phyloP scores from a whole-genome alignment of 92 coral and sea anemone genomes.

The Meandrina meandrites region DNA sequence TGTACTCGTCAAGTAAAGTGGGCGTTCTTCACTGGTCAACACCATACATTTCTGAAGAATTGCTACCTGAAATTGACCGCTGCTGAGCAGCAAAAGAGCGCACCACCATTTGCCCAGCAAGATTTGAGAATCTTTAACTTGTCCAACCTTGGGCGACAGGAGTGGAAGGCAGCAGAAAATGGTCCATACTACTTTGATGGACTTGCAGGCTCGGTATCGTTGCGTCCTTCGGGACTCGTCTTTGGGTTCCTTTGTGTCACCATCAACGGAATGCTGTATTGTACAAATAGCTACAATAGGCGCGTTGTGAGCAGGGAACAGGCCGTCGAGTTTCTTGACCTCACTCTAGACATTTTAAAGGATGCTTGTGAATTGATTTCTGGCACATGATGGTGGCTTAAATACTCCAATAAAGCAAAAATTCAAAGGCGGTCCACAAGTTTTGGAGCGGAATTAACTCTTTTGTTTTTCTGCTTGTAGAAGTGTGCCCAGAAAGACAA shows the following conservation, averaged over 20 bases:
- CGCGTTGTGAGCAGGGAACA: neutral
- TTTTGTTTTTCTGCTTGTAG: too few relatives aligned
- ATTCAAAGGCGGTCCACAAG: too few relatives aligned
- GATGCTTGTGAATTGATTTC: neutral
- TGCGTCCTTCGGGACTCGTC: neutral
- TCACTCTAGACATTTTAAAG: neutral
- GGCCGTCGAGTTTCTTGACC: slow-evolving; percentile 9
- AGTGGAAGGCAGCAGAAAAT: neutral
- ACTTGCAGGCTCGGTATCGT: neutral
- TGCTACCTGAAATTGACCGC: neutral
- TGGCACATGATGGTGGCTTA: neutral
- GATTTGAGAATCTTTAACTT: slow-evolving; percentile 17
- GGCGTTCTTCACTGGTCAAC: slow-evolving; percentile 15
- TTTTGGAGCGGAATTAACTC: too few relatives aligned
- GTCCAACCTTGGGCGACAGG: slow-evolving; percentile 13
- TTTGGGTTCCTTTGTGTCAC: slow-evolving; percentile 5
- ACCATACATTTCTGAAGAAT: slow-evolving; percentile 14
- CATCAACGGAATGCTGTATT: neutral
- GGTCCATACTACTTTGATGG: neutral
- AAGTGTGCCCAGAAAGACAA: too few relatives aligned
- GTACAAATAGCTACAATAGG: slow-evolving; percentile 15
- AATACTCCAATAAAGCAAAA: too few relatives aligned
- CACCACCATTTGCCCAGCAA: slow-evolving; percentile 6
- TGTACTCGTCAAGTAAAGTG: neutral
- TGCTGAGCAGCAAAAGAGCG: neutral